Conservation (phyloP, 1,140 invertebrate species). For the Drepana arcuata region DNA sequence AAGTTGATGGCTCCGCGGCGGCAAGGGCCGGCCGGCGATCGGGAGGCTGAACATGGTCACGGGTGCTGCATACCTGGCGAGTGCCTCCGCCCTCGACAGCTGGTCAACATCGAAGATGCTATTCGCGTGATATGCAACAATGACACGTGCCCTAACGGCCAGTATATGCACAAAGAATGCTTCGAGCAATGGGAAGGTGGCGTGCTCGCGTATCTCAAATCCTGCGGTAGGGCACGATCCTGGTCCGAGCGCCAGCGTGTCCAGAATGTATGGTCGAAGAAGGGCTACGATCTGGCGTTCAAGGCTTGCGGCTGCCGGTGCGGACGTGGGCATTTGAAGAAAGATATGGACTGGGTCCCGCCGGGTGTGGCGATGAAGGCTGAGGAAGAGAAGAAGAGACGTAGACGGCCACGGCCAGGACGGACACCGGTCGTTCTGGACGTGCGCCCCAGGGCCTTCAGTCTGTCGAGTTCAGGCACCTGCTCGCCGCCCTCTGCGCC, state of each 20-base stretch:
- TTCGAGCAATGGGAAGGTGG: constrained; percentile 94
- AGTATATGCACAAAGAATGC: constrained; percentile 96
- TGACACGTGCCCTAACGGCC: constrained; percentile 87
- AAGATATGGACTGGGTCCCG: constrained; percentile 93
- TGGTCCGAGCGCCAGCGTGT: constrained; percentile 95
- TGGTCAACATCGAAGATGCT: constrained; percentile 76
- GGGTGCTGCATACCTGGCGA: constrained; percentile 89
- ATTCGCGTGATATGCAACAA: constrained; percentile 96
- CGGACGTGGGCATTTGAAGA: constrained; percentile 92
- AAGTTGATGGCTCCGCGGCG: constrained; percentile 66
- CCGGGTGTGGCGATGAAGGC: constrained; percentile 72
- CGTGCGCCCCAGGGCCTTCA: constrained; percentile 79
- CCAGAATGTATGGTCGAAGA: constrained; percentile 98
- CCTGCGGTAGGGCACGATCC: constrained; percentile 89
- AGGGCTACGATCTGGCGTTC: constrained; percentile 94
- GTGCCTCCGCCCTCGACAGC: constrained; percentile 82
- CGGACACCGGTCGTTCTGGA: constrained; percentile 78
- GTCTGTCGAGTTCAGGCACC: constrained; percentile 77
- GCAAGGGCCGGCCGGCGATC: constrained; percentile 61
- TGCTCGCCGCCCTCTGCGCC: constrained; percentile 63
- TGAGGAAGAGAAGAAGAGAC: constrained; percentile 82
- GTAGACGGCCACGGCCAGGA: constrained; percentile 76
- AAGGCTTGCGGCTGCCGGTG: constrained; percentile 92
- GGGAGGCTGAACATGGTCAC: constrained; percentile 56
- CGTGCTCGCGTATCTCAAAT: constrained; percentile 89